Conservation (phyloP, 2,113 vertebrate species). For the Hydrolagus affinis region DNA sequence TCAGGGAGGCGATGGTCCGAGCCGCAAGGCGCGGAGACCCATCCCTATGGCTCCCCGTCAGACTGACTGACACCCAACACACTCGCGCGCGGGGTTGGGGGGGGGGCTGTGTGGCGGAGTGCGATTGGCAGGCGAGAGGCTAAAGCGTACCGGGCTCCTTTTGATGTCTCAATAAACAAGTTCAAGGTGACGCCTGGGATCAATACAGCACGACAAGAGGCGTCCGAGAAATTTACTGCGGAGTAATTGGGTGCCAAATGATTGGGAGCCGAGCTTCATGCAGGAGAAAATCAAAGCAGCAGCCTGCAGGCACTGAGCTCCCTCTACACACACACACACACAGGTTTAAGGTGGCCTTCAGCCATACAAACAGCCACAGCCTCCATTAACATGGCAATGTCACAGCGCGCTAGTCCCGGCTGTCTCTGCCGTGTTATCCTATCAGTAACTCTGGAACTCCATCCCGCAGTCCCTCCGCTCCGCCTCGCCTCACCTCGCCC, state of each 20-base stretch:
- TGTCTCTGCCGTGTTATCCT: too few species aligned
- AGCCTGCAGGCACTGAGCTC: conserved; percentile 49
- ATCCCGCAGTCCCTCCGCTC: too few species aligned
- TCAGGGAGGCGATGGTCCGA: conserved; percentile 68
- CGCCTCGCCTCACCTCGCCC: too few species aligned
- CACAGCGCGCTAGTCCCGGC: too few species aligned
- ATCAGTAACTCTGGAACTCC: too few species aligned
- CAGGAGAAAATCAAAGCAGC: conserved; percentile 64
- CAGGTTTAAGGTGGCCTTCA: too few species aligned
- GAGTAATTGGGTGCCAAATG: conserved; percentile 95
- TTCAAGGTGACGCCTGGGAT: conserved; percentile 98
- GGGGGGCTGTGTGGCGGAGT: conserved; percentile 98
- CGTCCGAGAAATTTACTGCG: conserved; percentile 98
- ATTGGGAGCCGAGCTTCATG: conserved; percentile 81
- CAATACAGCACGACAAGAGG: conserved; percentile 92
- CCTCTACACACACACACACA: too few species aligned
- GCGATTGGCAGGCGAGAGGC: conserved; percentile 83
- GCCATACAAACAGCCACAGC: too few species aligned
- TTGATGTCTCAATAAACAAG: conserved; percentile 99
- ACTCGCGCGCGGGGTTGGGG: too few species aligned
- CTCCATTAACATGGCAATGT: too few species aligned
- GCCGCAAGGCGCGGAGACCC: conserved; percentile 52
- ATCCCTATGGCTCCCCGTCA: conserved; percentile 58
- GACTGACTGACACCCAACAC: conserved; percentile 67
- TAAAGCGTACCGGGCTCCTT: conserved; percentile 81